Evolutionary conservation across 2,888 invertebrate genomes (phyloP).

Genomic region (Mythimna albipuncta): DNA sequence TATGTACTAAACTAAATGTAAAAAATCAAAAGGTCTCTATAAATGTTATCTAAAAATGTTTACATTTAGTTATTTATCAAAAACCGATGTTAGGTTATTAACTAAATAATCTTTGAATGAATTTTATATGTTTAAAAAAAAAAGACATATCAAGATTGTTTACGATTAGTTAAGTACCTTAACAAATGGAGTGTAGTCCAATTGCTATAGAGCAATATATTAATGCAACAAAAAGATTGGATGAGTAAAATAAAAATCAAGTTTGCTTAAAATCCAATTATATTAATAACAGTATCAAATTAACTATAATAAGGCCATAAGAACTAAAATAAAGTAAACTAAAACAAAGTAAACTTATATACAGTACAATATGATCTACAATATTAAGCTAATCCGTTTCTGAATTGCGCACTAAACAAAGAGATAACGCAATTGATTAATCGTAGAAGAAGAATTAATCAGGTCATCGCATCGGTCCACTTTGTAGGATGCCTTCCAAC

Average conservation of each 20-base stretch:
- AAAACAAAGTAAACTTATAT: constrained; percentile 45
- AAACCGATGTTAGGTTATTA: too few species aligned
- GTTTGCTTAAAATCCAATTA: constrained; percentile 46
- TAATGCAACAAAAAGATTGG: not conserved
- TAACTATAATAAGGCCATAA: constrained; percentile 46
- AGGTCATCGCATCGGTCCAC: too few species aligned
- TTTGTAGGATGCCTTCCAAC: too few species aligned
- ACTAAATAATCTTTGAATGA: too few species aligned
- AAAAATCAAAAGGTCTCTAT: too few species aligned
- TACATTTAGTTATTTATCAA: too few species aligned
- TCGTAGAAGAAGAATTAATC: not conserved
- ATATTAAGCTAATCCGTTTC: constrained; percentile 64
- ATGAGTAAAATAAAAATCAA: constrained; percentile 25
- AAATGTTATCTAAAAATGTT: too few species aligned
- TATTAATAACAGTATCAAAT: constrained; percentile 68
- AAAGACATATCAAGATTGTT: too few species aligned
- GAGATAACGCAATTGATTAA: not conserved
- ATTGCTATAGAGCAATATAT: not conserved
- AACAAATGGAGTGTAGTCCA: too few species aligned
- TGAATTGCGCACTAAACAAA: not conserved
- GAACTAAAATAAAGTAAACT: constrained; percentile 42
- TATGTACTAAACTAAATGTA: too few species aligned
- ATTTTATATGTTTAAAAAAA: too few species aligned
- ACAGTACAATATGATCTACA: constrained; percentile 60
- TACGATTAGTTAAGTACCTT: too few species aligned